A percentile compares a stretch with the other conserved stretches of the same genome.
Conservation (phyloP, 1,140 invertebrate species). For the Cydia pomonella region DNA sequence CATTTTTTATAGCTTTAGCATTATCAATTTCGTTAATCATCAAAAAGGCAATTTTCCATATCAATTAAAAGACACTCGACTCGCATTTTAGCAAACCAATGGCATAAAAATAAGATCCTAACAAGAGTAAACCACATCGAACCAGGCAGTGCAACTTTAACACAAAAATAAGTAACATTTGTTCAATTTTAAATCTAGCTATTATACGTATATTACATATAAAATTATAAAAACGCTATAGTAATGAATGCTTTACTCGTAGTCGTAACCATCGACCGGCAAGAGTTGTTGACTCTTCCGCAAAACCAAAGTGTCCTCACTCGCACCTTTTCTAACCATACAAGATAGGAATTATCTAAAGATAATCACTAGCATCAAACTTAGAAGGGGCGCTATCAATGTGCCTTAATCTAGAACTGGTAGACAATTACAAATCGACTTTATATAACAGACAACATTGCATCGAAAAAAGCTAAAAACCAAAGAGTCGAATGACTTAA, state of each 20-base stretch:
- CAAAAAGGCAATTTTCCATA: background rate
- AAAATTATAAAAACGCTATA: constrained; percentile 5
- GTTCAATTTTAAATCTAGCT: background rate
- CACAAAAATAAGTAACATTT: constrained; percentile 21
- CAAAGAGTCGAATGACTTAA: too few species aligned
- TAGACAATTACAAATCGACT: too few species aligned
- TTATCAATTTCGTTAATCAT: constrained; percentile 13
- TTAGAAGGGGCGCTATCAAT: too few species aligned
- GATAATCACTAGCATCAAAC: too few species aligned
- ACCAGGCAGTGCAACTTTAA: background rate
- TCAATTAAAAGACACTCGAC: background rate
- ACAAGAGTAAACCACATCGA: background rate
- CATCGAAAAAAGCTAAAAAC: too few species aligned
- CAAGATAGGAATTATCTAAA: too few species aligned
- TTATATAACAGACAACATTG: too few species aligned
- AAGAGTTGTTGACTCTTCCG: background rate
- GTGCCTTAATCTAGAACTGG: too few species aligned
- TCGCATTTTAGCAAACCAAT: constrained; percentile 20
- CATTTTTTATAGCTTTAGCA: constrained; percentile 13
- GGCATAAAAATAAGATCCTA: background rate
- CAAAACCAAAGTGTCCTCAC: background rate
- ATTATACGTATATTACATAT: constrained; percentile 6
- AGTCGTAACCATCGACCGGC: background rate
- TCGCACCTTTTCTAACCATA: too few species aligned
- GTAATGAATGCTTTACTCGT: background rate